A percentile compares a stretch with the other conserved stretches of the same genome.
phyloP scores from a whole-genome alignment of 2,797 vertebrate species.

The Siniperca obscura region DNA sequence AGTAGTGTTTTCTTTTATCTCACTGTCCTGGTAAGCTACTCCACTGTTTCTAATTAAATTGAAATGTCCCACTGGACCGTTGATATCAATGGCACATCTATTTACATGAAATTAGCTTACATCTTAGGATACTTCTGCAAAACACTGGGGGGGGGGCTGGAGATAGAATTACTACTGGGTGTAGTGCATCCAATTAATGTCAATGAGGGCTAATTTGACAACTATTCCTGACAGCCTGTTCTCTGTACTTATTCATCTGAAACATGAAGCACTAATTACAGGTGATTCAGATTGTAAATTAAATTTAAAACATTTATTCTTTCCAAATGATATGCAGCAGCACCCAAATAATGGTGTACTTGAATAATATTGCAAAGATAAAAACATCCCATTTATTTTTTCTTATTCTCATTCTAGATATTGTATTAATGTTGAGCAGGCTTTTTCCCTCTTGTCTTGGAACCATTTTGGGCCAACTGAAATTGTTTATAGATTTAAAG shows the following conservation, averaged over 20 bases:
- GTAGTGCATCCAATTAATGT: conserved; percentile 81
- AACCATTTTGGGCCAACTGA: background rate
- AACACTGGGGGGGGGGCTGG: conserved; percentile 34
- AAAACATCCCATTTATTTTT: background rate
- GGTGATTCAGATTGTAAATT: conserved; percentile 66
- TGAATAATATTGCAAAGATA: conserved; percentile 24
- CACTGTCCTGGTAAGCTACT: conserved; percentile 35
- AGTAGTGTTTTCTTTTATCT: conserved; percentile 50
- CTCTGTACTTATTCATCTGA: conserved; percentile 74
- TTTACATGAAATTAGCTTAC: conserved; percentile 60
- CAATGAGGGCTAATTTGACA: conserved; percentile 79
- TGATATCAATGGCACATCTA: conserved; percentile 62
- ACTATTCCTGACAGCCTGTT: conserved; percentile 67
- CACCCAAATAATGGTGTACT: conserved; percentile 27
- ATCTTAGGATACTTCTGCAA: conserved; percentile 59
- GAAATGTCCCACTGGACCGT: conserved; percentile 60
- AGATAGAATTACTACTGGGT: conserved; percentile 72
- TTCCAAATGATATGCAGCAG: conserved; percentile 46
- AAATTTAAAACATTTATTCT: conserved; percentile 61
- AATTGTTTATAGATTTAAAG: conserved; percentile 43
- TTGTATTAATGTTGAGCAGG: background rate
- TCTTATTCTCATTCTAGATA: background rate
- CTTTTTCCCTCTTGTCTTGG: background rate
- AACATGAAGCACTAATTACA: conserved; percentile 77
- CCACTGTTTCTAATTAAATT: conserved; percentile 65